A percentile compares a stretch with the other conserved stretches of the same genome.
Evolutionary conservation across 2,113 vertebrate species (phyloP).

Genomic region (Corydoras sp.): DNA sequence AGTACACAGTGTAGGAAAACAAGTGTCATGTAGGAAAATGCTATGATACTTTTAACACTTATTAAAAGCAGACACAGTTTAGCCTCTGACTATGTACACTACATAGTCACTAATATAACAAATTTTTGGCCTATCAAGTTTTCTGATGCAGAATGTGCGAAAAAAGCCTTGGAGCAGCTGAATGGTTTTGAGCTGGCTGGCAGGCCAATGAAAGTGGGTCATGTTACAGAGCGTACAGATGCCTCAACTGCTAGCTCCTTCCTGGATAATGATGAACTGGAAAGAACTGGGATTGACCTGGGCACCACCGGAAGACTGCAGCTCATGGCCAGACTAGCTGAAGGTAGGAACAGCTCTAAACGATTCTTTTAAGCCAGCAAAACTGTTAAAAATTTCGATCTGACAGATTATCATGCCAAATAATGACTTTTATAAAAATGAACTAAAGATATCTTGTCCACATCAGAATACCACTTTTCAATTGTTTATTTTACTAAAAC

Average conservation of each 20-base stretch:
- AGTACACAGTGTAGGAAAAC: no score
- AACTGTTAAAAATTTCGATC: no score
- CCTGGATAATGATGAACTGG: conserved; percentile 89
- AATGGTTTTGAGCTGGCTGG: conserved; percentile 94
- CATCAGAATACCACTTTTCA: no score
- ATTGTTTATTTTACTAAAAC: no score
- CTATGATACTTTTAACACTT: no score
- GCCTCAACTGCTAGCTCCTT: conserved; percentile 83
- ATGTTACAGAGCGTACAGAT: conserved; percentile 90
- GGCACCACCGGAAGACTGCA: conserved; percentile 91
- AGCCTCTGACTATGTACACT: neutral
- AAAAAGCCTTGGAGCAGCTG: conserved; percentile 93
- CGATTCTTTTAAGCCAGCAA: no score
- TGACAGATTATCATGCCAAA: no score
- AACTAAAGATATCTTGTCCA: no score
- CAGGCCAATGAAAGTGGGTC: conserved; percentile 95
- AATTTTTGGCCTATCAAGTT: conserved; percentile 64
- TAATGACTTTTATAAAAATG: no score
- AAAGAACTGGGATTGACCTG: conserved; percentile 87
- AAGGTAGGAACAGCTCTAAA: conserved; percentile 63
- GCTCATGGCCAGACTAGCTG: conserved; percentile 90
- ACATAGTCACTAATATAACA: no score
- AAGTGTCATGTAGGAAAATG: no score
- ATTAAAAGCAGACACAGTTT: no score
- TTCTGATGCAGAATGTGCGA: conserved; percentile 89